These are phyloP conservation scores for Urocyon cinereoargenteus DNA, from an alignment of 2,797 vertebrate species.

Conservation along the genomic window DNA sequence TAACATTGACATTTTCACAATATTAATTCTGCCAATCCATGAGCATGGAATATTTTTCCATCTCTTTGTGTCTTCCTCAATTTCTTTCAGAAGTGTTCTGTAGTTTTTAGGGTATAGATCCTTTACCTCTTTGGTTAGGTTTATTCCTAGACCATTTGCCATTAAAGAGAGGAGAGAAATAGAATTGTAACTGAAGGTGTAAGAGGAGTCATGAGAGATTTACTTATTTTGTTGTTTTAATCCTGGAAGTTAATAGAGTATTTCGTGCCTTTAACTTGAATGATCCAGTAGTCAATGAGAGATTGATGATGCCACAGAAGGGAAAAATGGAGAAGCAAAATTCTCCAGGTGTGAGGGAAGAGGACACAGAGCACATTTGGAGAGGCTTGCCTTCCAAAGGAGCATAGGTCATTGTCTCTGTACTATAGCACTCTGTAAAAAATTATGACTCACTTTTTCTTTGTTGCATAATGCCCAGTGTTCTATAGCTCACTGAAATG, in stretches of 20 bases:
- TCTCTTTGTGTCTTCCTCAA: no score
- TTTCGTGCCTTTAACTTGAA: background rate
- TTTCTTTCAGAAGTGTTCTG: no score
- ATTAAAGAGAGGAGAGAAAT: background rate
- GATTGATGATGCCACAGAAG: background rate
- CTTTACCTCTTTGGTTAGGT: no score
- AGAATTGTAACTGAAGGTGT: background rate
- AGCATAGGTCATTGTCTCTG: background rate
- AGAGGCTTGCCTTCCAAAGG: background rate
- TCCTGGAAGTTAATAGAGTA: background rate
- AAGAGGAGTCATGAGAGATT: background rate
- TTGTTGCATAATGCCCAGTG: background rate
- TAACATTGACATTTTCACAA: no score
- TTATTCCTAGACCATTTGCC: background rate
- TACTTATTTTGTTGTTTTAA: background rate
- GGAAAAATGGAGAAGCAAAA: background rate
- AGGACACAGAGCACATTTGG: background rate
- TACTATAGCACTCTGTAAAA: background rate
- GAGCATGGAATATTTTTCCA: no score
- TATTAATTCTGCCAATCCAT: no score
- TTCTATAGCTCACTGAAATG: background rate
- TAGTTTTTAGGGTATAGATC: no score
- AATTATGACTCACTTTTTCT: background rate
- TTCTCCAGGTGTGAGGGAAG: background rate
- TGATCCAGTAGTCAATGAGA: background rate